Evolutionary conservation across 1,140 invertebrate genomes (phyloP), one percentile per base, ranked within the genome.

Genomic region (Trinorchestia longiramus): DNA sequence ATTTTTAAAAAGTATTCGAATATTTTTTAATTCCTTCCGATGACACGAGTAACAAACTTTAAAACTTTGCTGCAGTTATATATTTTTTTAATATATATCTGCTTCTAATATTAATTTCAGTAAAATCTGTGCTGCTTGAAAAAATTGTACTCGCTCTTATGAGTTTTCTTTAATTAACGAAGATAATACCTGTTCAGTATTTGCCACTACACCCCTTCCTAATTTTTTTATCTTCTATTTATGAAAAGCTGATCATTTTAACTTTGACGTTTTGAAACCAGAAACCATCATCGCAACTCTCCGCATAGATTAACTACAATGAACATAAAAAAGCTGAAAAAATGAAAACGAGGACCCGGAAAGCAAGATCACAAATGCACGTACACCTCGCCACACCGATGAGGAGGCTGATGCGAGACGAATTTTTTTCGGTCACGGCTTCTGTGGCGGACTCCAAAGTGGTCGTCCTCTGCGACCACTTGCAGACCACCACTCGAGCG

Each of bases 401-500:
- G n/a, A 43, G 88, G n/a, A 43, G 88, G 43, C 41, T 19, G 88
- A 43, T 11, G 88, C 88, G 88, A 4, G 43, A 90, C 88, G 43
- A 90, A 90, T 8, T 17, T 90, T 41, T 41, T 90, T 90, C 43
- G 88, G 47, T 43, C 88, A 90, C 41, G 88, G 43, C 41, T 90
- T 90, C 43, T 90, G n/a, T 42, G 43, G 42, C 88, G 41, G 62
- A 90, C 88, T 90, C 43, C 43, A 90, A 90, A 90, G 88, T 90
- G 88, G 88, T 43, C 88, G 88, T 15, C 43, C 62, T 77, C 62
- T 11, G 62, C 62, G 88, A 90, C 43, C 6, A 19, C 88, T 90
- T 90, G 41, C 88, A 90, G 88, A 90, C 88, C 28, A 90, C 88
- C 88, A 90, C 41, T 90, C 88, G 43, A 90, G 88, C 88, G 88